phyloP scores from a whole-genome alignment of 1,140 invertebrate genomes.

The Diabrotica virgifera region DNA sequence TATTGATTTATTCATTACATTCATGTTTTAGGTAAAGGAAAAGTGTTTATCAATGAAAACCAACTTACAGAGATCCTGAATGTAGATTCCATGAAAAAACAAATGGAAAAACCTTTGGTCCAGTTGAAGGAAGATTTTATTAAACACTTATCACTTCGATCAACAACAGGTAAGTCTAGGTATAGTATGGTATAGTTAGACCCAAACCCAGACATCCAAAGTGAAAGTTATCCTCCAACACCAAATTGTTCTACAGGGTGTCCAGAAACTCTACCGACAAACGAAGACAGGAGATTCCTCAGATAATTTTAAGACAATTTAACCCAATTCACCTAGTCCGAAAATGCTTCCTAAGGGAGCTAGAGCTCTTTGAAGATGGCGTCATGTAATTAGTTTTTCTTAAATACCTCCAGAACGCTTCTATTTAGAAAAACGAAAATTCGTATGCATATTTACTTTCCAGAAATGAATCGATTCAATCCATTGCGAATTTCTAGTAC shows the following conservation, averaged over 20 bases:
- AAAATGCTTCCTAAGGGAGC: too few species aligned
- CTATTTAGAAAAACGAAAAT: too few species aligned
- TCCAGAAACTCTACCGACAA: too few species aligned
- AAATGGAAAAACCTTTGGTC: constrained; percentile 64
- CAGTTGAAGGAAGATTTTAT: constrained; percentile 75
- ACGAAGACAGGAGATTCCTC: too few species aligned
- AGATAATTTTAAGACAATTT: too few species aligned
- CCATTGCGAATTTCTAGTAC: neutral
- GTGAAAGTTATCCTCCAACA: too few species aligned
- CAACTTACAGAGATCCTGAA: constrained; percentile 71
- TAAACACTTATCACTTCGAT: constrained; percentile 72
- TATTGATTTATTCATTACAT: neutral
- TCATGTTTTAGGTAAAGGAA: constrained; percentile 50
- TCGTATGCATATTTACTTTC: too few species aligned
- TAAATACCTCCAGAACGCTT: too few species aligned
- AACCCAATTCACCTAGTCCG: too few species aligned
- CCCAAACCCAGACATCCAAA: neutral
- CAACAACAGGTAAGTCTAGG: constrained; percentile 54
- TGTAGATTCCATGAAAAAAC: constrained; percentile 61
- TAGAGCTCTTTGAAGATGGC: too few species aligned
- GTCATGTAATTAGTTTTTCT: too few species aligned
- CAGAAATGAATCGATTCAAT: neutral
- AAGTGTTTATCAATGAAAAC: constrained; percentile 66
- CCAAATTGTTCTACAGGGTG: too few species aligned
- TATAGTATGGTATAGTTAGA: neutral